Base-by-base conservation (phyloP, 37 sponge, comb jelly and placozoan species). In the Ianthella basta region DNA sequence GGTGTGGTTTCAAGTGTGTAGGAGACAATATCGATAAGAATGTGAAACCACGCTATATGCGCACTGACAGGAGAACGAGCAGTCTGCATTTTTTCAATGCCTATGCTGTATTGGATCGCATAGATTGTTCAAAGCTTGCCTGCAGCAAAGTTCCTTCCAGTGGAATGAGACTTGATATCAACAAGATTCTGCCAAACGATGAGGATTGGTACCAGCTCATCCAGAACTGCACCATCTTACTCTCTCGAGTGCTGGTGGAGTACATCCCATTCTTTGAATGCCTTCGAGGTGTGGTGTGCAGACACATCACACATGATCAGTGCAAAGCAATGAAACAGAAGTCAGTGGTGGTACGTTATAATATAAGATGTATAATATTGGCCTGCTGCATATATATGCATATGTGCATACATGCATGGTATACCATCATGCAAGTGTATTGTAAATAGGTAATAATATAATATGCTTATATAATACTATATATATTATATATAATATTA, bases 1-100 rank as follows among this genome's bases (percentile, higher is more conserved):
- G 66, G 66, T 64, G 66, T 16, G 66, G 66, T 29, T 64, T 64
- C 23, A 64, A 64, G 23, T 64, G 66, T 64, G 66, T 64, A 8
- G 66, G 66, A 10, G 66, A 64, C 23, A 64, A 64, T 30, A 64
- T 64, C 12, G 66, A 64, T 16, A 64, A 64, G 23, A 64, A 64
- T 64, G 66, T 64, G 12, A 64, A 64, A 30, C 66, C 66, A 64
- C 66, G 66, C 14, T 64, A 29, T 16, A 20, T 64, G 23, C 66
- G 23, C 8, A 64, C 27, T 64, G 66, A 64, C 27, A 64, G 27
- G 14, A 10, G 66, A 20, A 64, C 66, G 6, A 10, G 27, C 8
- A 64, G 66, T 64, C 66, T 64, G 8, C 66, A 64, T 30, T 64
- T 29, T 30, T 64, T 64, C 23, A 64, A 64, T 64, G 14, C 66